A percentile compares a stretch with the other conserved stretches of the same genome.
Evolutionary conservation across 92 coral and sea anemone genomes (phyloP).

Genomic region (Epizoanthus stellaris): DNA sequence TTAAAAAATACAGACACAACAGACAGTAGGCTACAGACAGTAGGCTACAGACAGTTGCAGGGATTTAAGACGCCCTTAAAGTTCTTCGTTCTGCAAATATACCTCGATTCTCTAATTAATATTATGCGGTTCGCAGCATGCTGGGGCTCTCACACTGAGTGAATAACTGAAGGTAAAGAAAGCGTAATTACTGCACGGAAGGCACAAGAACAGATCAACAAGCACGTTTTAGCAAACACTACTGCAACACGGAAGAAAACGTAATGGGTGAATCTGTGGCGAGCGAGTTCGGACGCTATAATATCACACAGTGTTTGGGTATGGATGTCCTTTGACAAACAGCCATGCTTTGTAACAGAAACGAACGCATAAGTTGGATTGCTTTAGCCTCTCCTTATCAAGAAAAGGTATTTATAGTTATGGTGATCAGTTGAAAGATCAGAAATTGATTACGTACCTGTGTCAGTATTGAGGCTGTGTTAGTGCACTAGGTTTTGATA

Average conservation of each 20-base stretch:
- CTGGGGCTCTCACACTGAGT: conserved; percentile 30
- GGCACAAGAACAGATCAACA: background rate
- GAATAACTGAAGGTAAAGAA: conserved; percentile 29
- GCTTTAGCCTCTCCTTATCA: background rate
- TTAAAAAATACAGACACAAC: background rate
- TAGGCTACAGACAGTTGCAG: background rate
- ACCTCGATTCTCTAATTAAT: conserved; percentile 24
- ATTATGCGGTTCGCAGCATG: conserved; percentile 40
- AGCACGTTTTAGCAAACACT: conserved; percentile 14
- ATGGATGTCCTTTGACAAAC: background rate
- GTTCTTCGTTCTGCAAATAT: conserved; percentile 4
- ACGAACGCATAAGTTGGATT: background rate
- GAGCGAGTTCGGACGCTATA: background rate
- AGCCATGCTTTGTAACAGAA: background rate
- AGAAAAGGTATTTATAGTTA: background rate
- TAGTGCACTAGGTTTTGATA: background rate
- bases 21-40: background rate
- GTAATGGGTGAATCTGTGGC: background rate
- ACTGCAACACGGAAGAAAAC: conserved; percentile 11
- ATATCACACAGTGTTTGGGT: background rate
- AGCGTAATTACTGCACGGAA: conserved; percentile 16
- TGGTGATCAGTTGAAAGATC: background rate
- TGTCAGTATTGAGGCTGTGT: background rate
- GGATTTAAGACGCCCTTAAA: background rate
- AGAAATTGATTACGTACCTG: conserved; percentile 2